Base-by-base conservation (phyloP, 2,797 vertebrate species). In the Mus caroli region DNA sequence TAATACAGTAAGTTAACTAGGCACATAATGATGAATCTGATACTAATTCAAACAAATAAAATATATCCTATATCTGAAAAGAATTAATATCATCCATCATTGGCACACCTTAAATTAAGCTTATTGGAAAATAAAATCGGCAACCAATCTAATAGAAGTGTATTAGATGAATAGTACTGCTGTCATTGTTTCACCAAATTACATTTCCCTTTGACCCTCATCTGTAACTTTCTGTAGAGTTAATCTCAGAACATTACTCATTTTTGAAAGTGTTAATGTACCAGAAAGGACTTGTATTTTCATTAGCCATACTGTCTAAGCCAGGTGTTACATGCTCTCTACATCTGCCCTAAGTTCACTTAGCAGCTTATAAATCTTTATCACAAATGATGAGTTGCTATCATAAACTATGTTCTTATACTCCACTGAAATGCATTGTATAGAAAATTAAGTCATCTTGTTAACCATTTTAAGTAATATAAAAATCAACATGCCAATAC, bases 1-100 rank as follows among this genome's bases (percentile, higher is more conserved):
- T 98, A 98, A 98, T 98, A 98, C 73, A 98, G 92, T 89, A 97
- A 98, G 98, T 99, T 99, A 99, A 99, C 98, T 99, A 98, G 96
- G 97, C 97, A 98, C 94, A 13, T 98, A 98, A 98, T 98, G 98
- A 98, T 97, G 96, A 98, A 98, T 96, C 96, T 75, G 95, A 97
- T 96, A 94, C 77, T 98, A 98, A 99, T 98, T 98, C 97, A 98
- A 98, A 98, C 98, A 98, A 99, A 98, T 98, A 97, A 96, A 97
- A 98, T 98, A 98, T 97, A 98, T 79, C 96, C 91, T 90, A 98
- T 96, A 97, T 97, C 94, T 95, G 97, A 93, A 98, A 98, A 97
- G 97, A 98, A 98, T 98, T 98, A 98, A 98, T 98, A 98, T 90
- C 97, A 98, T 98, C 98, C 95, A 98, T 98, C 98, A 98, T 46